phyloP scores from a whole-genome alignment of 2,888 invertebrate genomes.

The Plagiodera versicolora region DNA sequence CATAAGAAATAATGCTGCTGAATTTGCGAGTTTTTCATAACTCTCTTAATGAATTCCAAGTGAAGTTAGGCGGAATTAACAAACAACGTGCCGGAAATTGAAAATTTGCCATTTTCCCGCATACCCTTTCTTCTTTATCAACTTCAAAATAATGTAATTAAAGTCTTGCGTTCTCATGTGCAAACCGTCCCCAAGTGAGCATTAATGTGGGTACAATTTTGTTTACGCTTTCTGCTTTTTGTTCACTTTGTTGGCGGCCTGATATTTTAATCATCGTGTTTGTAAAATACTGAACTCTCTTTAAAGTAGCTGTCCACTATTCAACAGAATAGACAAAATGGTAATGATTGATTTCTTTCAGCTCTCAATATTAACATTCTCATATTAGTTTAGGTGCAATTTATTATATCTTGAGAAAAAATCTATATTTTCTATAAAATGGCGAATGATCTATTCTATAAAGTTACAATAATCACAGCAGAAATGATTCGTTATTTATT shows the following conservation, averaged over 20 bases:
- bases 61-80: slow-evolving; percentile 37
- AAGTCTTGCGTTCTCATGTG: slow-evolving; percentile 42
- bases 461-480: too few species aligned
- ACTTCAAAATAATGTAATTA: slow-evolving; percentile 44
- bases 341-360: too few species aligned
- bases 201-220: slow-evolving; percentile 26
- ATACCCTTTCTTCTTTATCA: slow-evolving; percentile 41
- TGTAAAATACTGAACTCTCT: neutral
- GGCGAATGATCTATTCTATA: too few species aligned
- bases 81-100: slow-evolving; percentile 48
- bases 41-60: slow-evolving; percentile 41
- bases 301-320: neutral
- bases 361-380: too few species aligned
- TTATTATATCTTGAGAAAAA: too few species aligned
- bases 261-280: neutral
- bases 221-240: slow-evolving; percentile 21
- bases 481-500: too few species aligned
- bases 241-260: neutral
- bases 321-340: too few species aligned
- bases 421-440: too few species aligned
- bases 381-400: too few species aligned
- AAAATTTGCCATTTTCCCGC: slow-evolving; percentile 45
- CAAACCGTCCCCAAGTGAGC: slow-evolving; percentile 39
- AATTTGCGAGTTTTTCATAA: slow-evolving; percentile 37
- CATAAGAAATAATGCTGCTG: slow-evolving; percentile 33